Percentiles rank a stretch among this genome's conserved stretches.
phyloP scores from a whole-genome alignment of 2,888 invertebrate genomes.

The Girardia tigrina region DNA sequence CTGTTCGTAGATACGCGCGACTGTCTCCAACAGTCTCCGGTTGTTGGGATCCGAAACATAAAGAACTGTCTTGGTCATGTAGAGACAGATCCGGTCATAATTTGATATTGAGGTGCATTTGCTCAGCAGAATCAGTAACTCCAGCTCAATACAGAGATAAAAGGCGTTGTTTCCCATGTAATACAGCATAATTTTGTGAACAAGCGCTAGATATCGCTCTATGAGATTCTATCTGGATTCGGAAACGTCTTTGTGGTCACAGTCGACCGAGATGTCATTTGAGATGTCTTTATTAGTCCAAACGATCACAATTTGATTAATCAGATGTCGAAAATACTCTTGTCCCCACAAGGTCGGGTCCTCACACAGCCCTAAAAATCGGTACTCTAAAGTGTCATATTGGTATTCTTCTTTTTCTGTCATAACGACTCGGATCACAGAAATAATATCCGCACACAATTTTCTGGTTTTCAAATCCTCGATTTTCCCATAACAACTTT shows the following conservation, averaged over 20 bases:
- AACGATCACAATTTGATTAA: conserved; percentile 69
- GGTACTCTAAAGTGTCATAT: conserved; percentile 60
- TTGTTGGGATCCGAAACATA: conserved; percentile 90
- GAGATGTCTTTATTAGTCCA: conserved; percentile 55
- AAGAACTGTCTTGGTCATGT: conserved; percentile 78
- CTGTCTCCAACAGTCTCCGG: conserved; percentile 62
- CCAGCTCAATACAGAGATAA: conserved; percentile 92
- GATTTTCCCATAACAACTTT: conserved; percentile 70
- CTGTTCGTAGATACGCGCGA: conserved; percentile 62
- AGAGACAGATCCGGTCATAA: conserved; percentile 78
- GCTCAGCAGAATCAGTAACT: conserved; percentile 68
- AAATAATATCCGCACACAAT: conserved; percentile 86
- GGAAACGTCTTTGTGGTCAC: no score
- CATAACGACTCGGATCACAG: conserved; percentile 79
- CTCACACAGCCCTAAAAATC: conserved; percentile 65
- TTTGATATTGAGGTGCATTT: conserved; percentile 59
- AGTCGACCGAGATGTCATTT: no score
- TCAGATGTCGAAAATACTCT: conserved; percentile 84
- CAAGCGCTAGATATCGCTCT: conserved; percentile 59
- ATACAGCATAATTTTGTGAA: conserved; percentile 75
- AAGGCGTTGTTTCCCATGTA: conserved; percentile 94
- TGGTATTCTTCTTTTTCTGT: conserved; percentile 66
- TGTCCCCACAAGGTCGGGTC: conserved; percentile 96
- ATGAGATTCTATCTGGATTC: no score
- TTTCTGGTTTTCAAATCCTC: conserved; percentile 59